A percentile compares a stretch with the other conserved stretches of the same genome.
Evolutionary conservation across 2,113 vertebrate species (phyloP).

Genomic region (Ammodytes marinus): DNA sequence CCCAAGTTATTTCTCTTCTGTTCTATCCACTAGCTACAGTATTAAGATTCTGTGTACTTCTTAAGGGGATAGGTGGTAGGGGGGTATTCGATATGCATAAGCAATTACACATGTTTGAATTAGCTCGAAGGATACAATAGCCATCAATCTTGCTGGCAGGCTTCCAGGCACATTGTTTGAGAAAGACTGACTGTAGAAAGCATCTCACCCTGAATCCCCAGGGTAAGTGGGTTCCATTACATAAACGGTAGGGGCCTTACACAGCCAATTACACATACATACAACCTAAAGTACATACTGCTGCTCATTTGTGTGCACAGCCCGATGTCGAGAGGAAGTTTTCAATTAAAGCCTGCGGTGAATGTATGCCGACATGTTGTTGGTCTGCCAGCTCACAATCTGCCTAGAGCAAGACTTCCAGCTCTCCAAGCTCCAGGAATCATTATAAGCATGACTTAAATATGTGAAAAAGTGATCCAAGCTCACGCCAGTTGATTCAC

Average conservation of each 20-base stretch:
- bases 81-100: not conserved
- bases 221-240: slow-evolving; percentile 19
- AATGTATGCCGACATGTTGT: too few relatives aligned
- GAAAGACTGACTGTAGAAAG: not conserved
- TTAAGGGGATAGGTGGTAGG: not conserved
- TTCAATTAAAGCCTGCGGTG: not conserved
- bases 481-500: not conserved
- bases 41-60: not conserved
- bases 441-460: slow-evolving; percentile 4
- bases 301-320: slow-evolving; percentile 14
- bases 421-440: slow-evolving; percentile 1
- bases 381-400: not conserved
- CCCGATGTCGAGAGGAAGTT: not conserved
- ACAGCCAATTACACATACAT: slow-evolving; percentile 38
- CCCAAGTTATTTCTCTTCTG: not conserved
- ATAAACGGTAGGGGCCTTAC: slow-evolving; percentile 4
- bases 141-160: not conserved
- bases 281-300: not conserved
- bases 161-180: slow-evolving; percentile 7
- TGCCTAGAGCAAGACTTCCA: not conserved
- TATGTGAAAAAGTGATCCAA: slow-evolving; percentile 18
- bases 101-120: not conserved
- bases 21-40: not conserved
- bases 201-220: not conserved
- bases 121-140: not conserved